Evolutionary conservation across 1,140 invertebrate species (phyloP), one percentile per base, ranked within the genome.

Genomic region (Eriosoma lanigerum): DNA sequence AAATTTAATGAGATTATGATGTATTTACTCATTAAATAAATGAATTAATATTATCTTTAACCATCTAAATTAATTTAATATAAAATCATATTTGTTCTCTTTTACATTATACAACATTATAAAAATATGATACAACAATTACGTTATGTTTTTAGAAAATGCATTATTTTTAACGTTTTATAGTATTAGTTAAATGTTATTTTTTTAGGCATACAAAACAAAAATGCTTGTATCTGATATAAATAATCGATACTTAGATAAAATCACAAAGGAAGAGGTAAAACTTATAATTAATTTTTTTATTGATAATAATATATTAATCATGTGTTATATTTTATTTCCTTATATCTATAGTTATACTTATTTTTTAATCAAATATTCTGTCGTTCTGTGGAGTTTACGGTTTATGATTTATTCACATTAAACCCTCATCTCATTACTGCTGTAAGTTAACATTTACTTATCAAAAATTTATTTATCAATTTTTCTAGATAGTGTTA

Each of bases 341-440:
- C 10, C 10, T 48, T 15, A 48, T 48, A 15, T 66, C 66, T 62
- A 8, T 21, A 73, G 70, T n/a, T 73, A 13, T 13, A 32, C 12
- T 32, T 73, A 38, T 73, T 73, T 56, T 26, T 58, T 3, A 81
- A 81, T 73, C 81, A 81, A 54, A 60, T 81, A 10, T 73, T 44
- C 3, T 8, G 32, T 54, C 21, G 48, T 24, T 38, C 50, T 3
- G n/a, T 81, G 10, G 81, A 81, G 26, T 81, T 81, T 24, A 70
- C 81, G 19, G n/a, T 68, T 19, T 68, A 52, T 17, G 81, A 72
- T 72, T 60, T 81, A 58, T 81, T 81, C 48, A 73, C 21, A 17
- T 46, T 81, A 26, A 72, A 81, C 29, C 32, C 68, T 19, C 81
- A 58, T 46, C 54, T 81, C 19, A 81, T 81, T 46, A 81, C 81